Base-by-base conservation (phyloP, 2,113 vertebrate species). In the Scomber scombrus region DNA sequence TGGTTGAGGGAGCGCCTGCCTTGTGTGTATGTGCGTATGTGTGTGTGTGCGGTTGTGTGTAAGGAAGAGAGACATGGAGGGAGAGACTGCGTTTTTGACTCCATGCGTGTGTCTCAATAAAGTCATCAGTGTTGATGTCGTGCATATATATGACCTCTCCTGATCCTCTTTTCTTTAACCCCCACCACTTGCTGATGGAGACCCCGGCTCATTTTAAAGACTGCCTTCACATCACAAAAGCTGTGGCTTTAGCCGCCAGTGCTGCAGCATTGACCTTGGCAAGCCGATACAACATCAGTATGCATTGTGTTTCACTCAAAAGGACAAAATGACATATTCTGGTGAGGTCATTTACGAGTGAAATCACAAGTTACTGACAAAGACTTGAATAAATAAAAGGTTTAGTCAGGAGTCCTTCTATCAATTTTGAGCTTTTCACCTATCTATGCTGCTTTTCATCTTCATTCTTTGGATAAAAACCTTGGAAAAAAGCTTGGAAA, bases 61-160 rank as follows among this genome's bases (percentile, higher is more conserved):
- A 60, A 3, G 43, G 60, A 16, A 14, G 54, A 66, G 40, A 26
- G 40, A 81, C 18, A 47, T 5, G 0, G 51, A n/a, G 76, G 4
- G 26, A 56, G 21, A 56, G 49, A 80, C 57, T 23, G 81, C 85
- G 56, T 88, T 82, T 82, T 81, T 81, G 84, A 74, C 71, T 85
- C 51, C 52, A 40, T 34, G 11, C 67, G 23, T 73, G 84, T 69
- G 60, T 88, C 81, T 91, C 81, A 67, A 87, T 93, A 87, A 87
- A 92, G 90, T 85, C 82, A 76, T 88, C 75, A 51, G 47, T 52
- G 80, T 76, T 75, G 90, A 75, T 80, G 84, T 78, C 26, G 86
- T 71, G 76, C 82, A 87, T 86, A 85, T 85, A 88, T 79, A 85
- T 90, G 88, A 89, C 89, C 90, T 89, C 80, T 63, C 56, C 79